Percentiles rank a stretch among this genome's conserved stretches.
Conservation (phyloP, 2,113 vertebrate genomes). For the Gadus chalcogrammus region DNA sequence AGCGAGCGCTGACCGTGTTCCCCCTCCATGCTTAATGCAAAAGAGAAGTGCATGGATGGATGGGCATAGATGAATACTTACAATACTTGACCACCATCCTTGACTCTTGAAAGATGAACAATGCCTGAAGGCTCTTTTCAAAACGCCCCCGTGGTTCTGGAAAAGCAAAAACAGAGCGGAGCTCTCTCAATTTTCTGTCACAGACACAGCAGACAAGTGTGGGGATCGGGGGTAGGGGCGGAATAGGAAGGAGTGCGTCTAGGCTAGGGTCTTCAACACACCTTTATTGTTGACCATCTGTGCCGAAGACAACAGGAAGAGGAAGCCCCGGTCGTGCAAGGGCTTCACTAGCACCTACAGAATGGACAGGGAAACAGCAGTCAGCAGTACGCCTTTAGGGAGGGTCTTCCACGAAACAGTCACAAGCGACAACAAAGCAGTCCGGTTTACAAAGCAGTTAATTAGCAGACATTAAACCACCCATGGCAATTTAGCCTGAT, state of each 20-base stretch:
- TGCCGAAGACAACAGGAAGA: slow-evolving; percentile 86
- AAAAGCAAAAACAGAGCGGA: slow-evolving; percentile 20
- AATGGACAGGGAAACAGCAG: slow-evolving; percentile 9
- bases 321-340: slow-evolving; percentile 86
- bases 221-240: not conserved
- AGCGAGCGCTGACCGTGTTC: too few species aligned
- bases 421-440: too few species aligned
- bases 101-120: slow-evolving; percentile 90
- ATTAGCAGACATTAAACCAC: too few species aligned
- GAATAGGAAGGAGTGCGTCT: too few species aligned
- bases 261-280: slow-evolving; percentile 49
- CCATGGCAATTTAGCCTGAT: too few species aligned
- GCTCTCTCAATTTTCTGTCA: not conserved
- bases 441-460: too few species aligned
- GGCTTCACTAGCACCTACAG: slow-evolving; percentile 90
- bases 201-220: slow-evolving; percentile 37
- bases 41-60: too few species aligned
- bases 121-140: slow-evolving; percentile 80
- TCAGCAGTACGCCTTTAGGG: not conserved
- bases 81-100: slow-evolving; percentile 71
- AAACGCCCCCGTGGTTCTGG: slow-evolving; percentile 77
- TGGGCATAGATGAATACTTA: slow-evolving; percentile 52
- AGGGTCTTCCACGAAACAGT: too few species aligned
- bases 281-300: slow-evolving; percentile 87
- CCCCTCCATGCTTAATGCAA: too few species aligned